A percentile compares a stretch with the other conserved stretches of the same genome.
Evolutionary conservation across 2,113 vertebrate genomes (phyloP).

Genomic region (Aptenodytes forsteri): DNA sequence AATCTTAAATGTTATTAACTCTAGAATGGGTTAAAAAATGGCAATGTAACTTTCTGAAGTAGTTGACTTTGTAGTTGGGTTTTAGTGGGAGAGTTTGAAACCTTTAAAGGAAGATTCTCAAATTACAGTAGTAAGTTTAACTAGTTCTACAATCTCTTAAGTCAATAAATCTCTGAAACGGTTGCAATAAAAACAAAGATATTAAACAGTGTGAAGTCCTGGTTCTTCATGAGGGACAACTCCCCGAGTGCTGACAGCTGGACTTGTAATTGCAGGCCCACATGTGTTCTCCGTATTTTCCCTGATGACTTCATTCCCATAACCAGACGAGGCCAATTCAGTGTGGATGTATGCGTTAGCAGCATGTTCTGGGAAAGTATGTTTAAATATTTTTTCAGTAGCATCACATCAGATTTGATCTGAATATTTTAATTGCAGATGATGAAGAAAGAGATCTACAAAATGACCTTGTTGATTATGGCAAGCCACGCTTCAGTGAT

Average conservation of each 20-base stretch:
- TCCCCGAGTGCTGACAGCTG: fast-evolving
- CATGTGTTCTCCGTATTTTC: fast-evolving
- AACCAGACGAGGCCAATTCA: fast-evolving
- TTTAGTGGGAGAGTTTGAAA: neutral
- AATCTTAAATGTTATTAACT: fast-evolving
- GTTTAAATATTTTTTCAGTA: fast-evolving
- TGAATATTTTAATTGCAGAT: conserved; percentile 74
- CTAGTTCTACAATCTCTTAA: neutral
- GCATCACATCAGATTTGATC: neutral
- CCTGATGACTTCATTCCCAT: fast-evolving
- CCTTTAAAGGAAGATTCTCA: fast-evolving
- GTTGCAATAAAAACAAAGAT: neutral
- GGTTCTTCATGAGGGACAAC: too few relatives aligned
- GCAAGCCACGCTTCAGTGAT: conserved; percentile 86
- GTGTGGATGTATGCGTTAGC: neutral
- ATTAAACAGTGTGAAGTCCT: neutral
- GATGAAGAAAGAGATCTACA: conserved; percentile 94
- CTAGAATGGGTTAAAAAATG: neutral
- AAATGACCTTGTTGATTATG: conserved; percentile 88
- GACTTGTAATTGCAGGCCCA: neutral
- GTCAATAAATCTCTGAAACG: neutral
- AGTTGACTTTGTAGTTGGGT: neutral
- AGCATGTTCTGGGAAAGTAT: neutral
- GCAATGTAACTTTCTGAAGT: fast-evolving
- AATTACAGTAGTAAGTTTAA: neutral